phyloP scores from a whole-genome alignment of 1,140 invertebrate genomes.

The Aphaenogaster rudis region DNA sequence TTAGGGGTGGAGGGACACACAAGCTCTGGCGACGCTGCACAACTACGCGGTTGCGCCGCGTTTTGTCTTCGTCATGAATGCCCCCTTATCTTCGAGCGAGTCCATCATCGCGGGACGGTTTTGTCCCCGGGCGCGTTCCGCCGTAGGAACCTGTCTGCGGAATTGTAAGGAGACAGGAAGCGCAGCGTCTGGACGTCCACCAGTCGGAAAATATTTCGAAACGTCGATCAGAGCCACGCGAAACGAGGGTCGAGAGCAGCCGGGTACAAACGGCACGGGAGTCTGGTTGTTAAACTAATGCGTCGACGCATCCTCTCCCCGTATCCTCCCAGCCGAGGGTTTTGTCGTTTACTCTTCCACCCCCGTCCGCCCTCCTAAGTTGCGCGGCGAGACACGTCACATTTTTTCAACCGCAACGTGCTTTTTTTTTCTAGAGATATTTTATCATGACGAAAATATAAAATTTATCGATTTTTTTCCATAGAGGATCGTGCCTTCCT shows the following conservation, averaged over 20 bases:
- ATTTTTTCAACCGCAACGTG: not conserved
- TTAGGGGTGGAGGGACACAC: conserved; percentile 44
- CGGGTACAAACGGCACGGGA: conserved; percentile 55
- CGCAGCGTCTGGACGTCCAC: conserved; percentile 81
- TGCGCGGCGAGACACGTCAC: not conserved
- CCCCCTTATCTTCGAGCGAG: conserved; percentile 84
- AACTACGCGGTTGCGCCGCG: conserved; percentile 68
- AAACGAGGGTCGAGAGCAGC: conserved; percentile 75
- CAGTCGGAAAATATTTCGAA: conserved; percentile 82
- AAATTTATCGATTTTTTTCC: not conserved
- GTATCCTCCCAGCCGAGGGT: conserved; percentile 13
- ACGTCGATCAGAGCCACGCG: conserved; percentile 77
- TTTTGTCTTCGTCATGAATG: conserved; percentile 87
- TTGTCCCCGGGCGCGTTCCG: conserved; percentile 78
- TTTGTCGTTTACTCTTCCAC: conserved; percentile 7
- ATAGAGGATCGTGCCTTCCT: not conserved
- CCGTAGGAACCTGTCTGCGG: conserved; percentile 79
- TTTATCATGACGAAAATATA: too few relatives aligned
- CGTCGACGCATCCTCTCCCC: conserved; percentile 51
- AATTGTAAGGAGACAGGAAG: conserved; percentile 86
- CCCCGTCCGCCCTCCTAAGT: conserved; percentile 38
- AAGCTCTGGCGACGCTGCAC: conserved; percentile 45
- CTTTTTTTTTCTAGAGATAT: not conserved
- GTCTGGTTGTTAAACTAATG: conserved; percentile 60
- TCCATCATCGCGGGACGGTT: conserved; percentile 83